Percentiles rank a stretch among this genome's conserved stretches.
Conservation (phyloP, 1,140 invertebrate genomes). For the Lordiphosa collinella region DNA sequence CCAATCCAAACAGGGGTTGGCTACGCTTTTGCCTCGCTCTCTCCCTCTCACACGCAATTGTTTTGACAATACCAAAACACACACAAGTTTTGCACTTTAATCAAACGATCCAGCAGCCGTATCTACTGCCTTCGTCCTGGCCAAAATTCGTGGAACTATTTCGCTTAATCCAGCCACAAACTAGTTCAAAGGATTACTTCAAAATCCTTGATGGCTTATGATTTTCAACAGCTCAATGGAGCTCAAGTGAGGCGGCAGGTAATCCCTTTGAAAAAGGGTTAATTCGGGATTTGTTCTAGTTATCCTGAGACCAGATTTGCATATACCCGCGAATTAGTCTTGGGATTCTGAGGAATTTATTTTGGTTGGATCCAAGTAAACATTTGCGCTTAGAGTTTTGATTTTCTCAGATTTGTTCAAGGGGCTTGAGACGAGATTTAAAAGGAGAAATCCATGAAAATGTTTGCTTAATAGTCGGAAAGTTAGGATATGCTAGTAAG, state of each 20-base stretch:
- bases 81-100: slow-evolving; percentile 21
- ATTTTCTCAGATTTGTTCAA: neutral
- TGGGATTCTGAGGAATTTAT: neutral
- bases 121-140: no score
- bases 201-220: slow-evolving; percentile 43
- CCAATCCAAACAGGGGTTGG: slow-evolving; percentile 74
- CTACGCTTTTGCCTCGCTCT: neutral
- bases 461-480: no score
- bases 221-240: slow-evolving; percentile 71
- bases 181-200: slow-evolving; percentile 34
- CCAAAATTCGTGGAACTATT: slow-evolving; percentile 26
- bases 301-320: slow-evolving; percentile 3
- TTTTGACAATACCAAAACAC: slow-evolving; percentile 47
- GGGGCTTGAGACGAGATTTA: neutral
- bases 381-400: slow-evolving; percentile 1
- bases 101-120: neutral
- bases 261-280: slow-evolving; percentile 62
- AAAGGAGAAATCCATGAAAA: no score
- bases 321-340: slow-evolving; percentile 9
- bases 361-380: neutral
- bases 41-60: slow-evolving; percentile 15
- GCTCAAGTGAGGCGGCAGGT: slow-evolving; percentile 56
- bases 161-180: slow-evolving; percentile 41
- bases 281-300: slow-evolving; percentile 45
- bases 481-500: no score